Evolutionary conservation across 2,888 invertebrate genomes (phyloP), one percentile per base, ranked within the genome.

Genomic region (Lasioglossum oenotherae): DNA sequence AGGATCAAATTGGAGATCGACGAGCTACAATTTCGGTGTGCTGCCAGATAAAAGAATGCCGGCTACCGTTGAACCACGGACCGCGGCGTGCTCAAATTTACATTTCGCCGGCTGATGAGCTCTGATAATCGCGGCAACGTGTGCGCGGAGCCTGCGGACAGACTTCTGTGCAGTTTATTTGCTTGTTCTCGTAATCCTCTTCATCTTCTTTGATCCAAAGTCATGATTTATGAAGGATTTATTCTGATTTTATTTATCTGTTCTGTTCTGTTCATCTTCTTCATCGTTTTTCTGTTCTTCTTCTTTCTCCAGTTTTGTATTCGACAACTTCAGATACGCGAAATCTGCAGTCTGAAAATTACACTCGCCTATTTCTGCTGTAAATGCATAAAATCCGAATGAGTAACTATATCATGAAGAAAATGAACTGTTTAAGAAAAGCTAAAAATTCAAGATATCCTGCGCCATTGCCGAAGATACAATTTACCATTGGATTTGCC

Each of bases 1-100:
- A 16, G 60, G 23, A 71, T 71, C 35, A n/a, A 71, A 41, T 71
- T 38, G 71, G 23, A 38, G 67, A 67, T 67, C 67, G 60, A 64
- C 60, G 27, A 27, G 60, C 60, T 14, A 10, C 60, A n/a, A 64
- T 16, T 64, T 31, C 27, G 60, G 31, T 64, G 31, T 6, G 27
- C 27, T n/a, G 16, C 16, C 27, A 31, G 60, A 64, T 64, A 31
- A 31, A 64, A 64, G 60, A 64, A 64, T 16, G 16, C 31, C 60
- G 60, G 60, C 60, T 64, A 64, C 60, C 27, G 60, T 5, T 27
- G 57, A 27, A 14, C 12, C 57, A 12, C 4, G 57, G 10, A n/a
- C 57, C 57, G 5, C 35, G 35, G 35, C 38, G 14, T 64, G 16
- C 60, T 64, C 60, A 31, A 64, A 16, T 64, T 64, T 31, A 64